Evolutionary conservation across 2,888 invertebrate genomes (phyloP).

Genomic region (Cryptophagus acutangulus): DNA sequence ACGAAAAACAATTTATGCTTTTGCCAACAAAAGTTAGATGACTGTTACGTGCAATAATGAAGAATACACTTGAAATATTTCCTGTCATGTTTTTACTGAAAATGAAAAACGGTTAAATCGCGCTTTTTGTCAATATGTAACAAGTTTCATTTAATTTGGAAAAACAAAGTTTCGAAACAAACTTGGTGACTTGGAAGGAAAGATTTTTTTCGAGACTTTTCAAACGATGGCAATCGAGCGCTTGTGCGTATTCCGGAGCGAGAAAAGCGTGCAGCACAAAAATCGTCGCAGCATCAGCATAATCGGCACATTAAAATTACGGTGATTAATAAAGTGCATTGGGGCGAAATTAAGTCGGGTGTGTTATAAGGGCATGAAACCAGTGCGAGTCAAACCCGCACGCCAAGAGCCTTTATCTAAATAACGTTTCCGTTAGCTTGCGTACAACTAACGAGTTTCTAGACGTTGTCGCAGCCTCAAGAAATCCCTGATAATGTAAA

Average conservation of each 20-base stretch:
- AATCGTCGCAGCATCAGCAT: neutral
- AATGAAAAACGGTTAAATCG: too few relatives aligned
- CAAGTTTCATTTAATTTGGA: too few relatives aligned
- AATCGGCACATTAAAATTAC: neutral
- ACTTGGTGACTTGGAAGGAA: too few relatives aligned
- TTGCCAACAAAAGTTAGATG: slow-evolving; percentile 1
- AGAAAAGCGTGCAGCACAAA: too few relatives aligned
- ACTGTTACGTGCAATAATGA: slow-evolving; percentile 2
- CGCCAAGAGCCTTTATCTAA: slow-evolving; percentile 1
- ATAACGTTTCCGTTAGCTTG: slow-evolving; percentile 2
- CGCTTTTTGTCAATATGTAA: too few relatives aligned
- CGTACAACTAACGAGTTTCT: neutral
- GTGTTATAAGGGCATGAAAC: too few relatives aligned
- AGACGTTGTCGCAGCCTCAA: slow-evolving; percentile 1
- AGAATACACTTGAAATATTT: slow-evolving; percentile 1
- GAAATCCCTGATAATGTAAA: slow-evolving; percentile 4
- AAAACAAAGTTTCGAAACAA: too few relatives aligned
- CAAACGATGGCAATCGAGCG: too few relatives aligned
- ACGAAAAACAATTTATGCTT: slow-evolving; percentile 12
- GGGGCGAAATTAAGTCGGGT: neutral
- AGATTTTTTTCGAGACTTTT: too few relatives aligned
- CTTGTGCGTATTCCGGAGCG: too few relatives aligned
- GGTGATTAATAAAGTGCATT: slow-evolving; percentile 1
- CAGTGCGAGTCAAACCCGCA: neutral
- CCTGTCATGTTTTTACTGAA: too few relatives aligned